Conservation (phyloP, 1,140 invertebrate species). For the Drosophila equinoxialis region DNA sequence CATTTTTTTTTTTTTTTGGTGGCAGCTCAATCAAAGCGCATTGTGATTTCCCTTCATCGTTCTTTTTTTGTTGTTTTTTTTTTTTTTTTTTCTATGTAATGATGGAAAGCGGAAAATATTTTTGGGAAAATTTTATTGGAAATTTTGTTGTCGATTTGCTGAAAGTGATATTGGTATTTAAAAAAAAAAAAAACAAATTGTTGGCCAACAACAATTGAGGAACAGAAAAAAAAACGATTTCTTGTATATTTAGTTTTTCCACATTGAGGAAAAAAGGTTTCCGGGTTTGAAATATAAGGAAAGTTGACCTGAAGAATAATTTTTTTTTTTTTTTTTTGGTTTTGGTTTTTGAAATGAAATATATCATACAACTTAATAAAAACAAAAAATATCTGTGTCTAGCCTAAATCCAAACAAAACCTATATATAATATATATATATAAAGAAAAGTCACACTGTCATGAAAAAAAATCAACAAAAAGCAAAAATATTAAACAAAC, state of each 20-base stretch:
- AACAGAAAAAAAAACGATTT: constrained; percentile 24
- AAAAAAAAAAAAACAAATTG: constrained; percentile 39
- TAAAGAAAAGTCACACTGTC: constrained; percentile 46
- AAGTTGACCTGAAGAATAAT: background rate
- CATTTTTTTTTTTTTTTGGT: constrained; percentile 31
- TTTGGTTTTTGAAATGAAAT: constrained; percentile 1
- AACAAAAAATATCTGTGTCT: constrained; percentile 2
- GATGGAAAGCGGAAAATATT: constrained; percentile 51
- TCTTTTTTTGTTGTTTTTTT: background rate
- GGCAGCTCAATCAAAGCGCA: constrained; percentile 82
- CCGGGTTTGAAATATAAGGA: constrained; percentile 24
- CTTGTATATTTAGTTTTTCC: constrained; percentile 4
- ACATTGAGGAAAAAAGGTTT: constrained; percentile 35
- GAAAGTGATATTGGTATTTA: constrained; percentile 65
- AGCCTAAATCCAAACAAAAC: background rate
- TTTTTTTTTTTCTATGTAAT: constrained; percentile 42
- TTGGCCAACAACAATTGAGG: constrained; percentile 53
- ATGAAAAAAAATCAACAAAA: constrained; percentile 53
- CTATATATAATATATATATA: constrained; percentile 13
- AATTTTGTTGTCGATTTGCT: constrained; percentile 76
- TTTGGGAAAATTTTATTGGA: constrained; percentile 62
- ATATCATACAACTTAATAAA: constrained; percentile 6
- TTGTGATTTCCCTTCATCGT: constrained; percentile 60
- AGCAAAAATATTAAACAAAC: constrained; percentile 52
- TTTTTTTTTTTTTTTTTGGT: background rate